phyloP scores from a whole-genome alignment of 1,140 invertebrate species.

The Acromyrmex charruanus region DNA sequence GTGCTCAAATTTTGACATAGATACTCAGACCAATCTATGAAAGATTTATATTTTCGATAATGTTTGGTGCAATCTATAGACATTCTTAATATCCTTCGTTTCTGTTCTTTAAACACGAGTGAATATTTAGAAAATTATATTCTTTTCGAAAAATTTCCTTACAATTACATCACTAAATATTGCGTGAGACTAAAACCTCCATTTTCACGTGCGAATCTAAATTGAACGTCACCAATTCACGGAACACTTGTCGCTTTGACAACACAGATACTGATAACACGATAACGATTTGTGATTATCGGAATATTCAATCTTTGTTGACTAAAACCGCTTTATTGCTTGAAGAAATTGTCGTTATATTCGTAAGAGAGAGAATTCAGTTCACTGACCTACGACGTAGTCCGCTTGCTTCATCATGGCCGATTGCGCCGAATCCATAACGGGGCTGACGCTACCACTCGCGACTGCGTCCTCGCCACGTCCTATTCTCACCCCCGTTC shows the following conservation, averaged over 20 bases:
- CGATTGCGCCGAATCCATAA: slow-evolving; percentile 84
- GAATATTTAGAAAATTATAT: slow-evolving; percentile 12
- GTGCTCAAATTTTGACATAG: too few species aligned
- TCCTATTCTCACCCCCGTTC: slow-evolving; percentile 79
- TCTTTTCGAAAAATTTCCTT: not conserved
- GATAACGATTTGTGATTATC: not conserved
- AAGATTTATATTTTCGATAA: too few species aligned
- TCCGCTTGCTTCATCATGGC: slow-evolving; percentile 83
- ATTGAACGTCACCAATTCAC: not conserved
- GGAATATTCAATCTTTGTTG: not conserved
- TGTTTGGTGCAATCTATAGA: too few species aligned
- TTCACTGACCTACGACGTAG: slow-evolving; percentile 85
- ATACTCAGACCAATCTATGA: too few species aligned
- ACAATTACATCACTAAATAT: not conserved
- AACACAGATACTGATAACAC: not conserved
- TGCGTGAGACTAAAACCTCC: not conserved
- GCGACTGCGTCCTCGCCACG: slow-evolving; percentile 83
- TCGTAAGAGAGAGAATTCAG: not conserved
- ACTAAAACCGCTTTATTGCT: not conserved
- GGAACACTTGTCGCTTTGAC: not conserved
- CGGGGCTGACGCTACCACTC: slow-evolving; percentile 75
- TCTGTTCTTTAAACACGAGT: not conserved
- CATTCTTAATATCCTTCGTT: slow-evolving; percentile 12
- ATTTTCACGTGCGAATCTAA: not conserved
- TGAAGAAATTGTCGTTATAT: not conserved